Conservation (phyloP, 2,797 vertebrate genomes). For the Natrix natrix region DNA sequence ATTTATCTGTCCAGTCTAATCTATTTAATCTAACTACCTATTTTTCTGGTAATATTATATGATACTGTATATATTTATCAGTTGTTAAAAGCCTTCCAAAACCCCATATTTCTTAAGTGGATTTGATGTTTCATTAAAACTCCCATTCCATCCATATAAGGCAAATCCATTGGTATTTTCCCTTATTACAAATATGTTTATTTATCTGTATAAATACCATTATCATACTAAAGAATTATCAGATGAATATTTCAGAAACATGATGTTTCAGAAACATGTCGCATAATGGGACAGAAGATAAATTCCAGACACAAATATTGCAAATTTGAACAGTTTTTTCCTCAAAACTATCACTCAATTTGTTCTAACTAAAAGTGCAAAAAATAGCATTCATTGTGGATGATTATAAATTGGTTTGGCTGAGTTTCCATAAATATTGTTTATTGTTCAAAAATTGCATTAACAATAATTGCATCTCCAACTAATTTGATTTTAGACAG, state of each 20-base stretch:
- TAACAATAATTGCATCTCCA: constrained; percentile 42
- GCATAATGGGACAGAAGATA: background rate
- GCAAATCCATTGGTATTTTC: background rate
- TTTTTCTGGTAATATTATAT: background rate
- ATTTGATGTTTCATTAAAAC: background rate
- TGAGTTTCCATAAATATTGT: background rate
- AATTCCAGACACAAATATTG: background rate
- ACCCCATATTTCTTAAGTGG: background rate
- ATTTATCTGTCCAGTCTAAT: too few species aligned
- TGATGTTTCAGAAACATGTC: background rate
- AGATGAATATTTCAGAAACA: background rate
- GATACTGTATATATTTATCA: background rate
- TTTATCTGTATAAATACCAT: background rate
- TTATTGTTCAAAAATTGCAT: background rate
- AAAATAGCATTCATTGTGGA: constrained; percentile 54
- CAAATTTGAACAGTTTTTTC: too few species aligned
- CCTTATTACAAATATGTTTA: background rate
- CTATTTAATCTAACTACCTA: background rate
- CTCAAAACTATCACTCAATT: constrained; percentile 29
- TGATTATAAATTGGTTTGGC: background rate
- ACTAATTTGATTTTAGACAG: constrained; percentile 35
- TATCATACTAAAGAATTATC: background rate
- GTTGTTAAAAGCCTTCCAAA: background rate
- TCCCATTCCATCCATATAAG: background rate
- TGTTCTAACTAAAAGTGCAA: constrained; percentile 58